Percentiles rank a stretch among this genome's conserved stretches.
Evolutionary conservation across 1,140 invertebrate genomes (phyloP).

Genomic region (Ceratina australensis): DNA sequence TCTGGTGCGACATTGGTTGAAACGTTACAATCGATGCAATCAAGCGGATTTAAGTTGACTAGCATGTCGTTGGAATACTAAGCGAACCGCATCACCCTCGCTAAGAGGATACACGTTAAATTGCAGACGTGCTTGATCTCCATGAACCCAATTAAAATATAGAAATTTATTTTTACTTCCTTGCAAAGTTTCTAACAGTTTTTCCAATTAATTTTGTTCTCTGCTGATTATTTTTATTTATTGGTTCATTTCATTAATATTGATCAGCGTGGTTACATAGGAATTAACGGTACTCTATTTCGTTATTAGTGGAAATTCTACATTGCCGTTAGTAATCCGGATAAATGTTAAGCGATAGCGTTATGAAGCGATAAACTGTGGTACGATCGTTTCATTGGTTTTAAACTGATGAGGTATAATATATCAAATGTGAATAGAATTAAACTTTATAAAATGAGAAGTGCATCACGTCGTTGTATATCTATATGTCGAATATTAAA

Average conservation of each 20-base stretch:
- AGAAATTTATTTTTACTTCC: background rate
- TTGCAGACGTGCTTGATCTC: background rate
- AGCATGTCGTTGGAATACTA: slow-evolving; percentile 2
- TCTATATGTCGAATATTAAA: too few relatives aligned
- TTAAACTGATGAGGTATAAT: too few relatives aligned
- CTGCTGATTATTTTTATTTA: background rate
- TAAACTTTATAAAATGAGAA: too few relatives aligned
- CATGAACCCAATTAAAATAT: background rate
- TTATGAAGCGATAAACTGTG: too few relatives aligned
- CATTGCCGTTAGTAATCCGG: background rate
- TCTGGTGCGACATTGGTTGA: background rate
- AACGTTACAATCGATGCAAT: slow-evolving; percentile 35
- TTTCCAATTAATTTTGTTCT: background rate
- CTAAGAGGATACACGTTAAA: background rate
- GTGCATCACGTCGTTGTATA: too few relatives aligned
- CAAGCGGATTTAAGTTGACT: slow-evolving; percentile 10
- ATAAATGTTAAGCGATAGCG: background rate
- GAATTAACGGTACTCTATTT: background rate
- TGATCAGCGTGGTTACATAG: background rate
- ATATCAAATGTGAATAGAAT: too few relatives aligned
- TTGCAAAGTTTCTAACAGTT: background rate
- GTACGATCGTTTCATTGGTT: too few relatives aligned
- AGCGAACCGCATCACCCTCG: background rate
- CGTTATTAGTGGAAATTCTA: background rate
- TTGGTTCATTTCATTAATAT: background rate